Evolutionary conservation across 2,888 invertebrate species (phyloP).

Genomic region (Mythimna vitellina): DNA sequence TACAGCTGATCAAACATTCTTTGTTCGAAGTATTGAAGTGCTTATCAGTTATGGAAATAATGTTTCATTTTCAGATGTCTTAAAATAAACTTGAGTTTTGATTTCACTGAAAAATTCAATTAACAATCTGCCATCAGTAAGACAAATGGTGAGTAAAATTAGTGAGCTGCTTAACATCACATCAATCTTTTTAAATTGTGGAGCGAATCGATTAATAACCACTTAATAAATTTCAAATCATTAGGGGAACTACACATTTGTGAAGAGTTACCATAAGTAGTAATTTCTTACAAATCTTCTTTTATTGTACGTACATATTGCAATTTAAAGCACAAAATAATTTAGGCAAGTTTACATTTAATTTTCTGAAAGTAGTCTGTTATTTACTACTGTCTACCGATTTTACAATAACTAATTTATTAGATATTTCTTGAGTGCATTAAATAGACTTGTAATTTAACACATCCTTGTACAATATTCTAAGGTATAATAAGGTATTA

Average conservation of each 20-base stretch:
- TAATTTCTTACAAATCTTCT: background rate
- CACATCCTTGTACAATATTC: background rate
- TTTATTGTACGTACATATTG: background rate
- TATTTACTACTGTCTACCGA: background rate
- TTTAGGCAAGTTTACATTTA: no score
- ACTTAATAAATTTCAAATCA: conserved; percentile 24
- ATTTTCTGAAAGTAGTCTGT: background rate
- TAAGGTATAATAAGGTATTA: background rate
- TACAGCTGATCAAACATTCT: conserved; percentile 67
- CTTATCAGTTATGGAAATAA: conserved; percentile 67
- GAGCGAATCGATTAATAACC: conserved; percentile 11
- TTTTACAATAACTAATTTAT: background rate
- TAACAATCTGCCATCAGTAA: conserved; percentile 39
- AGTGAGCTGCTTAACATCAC: conserved; percentile 5
- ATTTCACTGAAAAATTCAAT: conserved; percentile 56
- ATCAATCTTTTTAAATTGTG: conserved; percentile 1
- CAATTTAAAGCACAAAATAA: no score
- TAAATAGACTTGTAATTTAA: conserved; percentile 6
- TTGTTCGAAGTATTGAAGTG: conserved; percentile 64
- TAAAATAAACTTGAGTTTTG: conserved; percentile 53
- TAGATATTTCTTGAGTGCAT: background rate
- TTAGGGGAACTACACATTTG: background rate
- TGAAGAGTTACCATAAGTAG: background rate
- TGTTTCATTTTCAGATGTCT: conserved; percentile 67
- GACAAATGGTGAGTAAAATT: conserved; percentile 65